These are phyloP conservation scores for Nycticebus coucang DNA, from an alignment of 2,113 vertebrate genomes.

Conservation along the genomic window DNA sequence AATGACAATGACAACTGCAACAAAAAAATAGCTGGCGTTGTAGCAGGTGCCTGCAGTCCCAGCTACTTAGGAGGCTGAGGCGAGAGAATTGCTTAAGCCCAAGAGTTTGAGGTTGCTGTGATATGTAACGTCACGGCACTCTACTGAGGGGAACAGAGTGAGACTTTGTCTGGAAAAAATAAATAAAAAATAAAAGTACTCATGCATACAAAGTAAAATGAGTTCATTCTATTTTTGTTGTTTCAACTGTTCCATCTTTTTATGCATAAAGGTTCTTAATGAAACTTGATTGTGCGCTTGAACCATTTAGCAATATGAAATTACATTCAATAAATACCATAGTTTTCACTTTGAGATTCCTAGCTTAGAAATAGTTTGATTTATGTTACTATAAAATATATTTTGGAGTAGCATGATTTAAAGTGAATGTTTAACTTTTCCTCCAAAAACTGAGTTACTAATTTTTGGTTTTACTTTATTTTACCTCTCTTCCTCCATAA, in stretches of 20 bases:
- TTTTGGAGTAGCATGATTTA: constrained; percentile 48
- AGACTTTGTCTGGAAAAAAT: too few relatives aligned
- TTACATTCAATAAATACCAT: not conserved
- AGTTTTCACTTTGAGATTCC: not conserved
- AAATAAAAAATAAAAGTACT: not conserved
- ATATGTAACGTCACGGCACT: too few relatives aligned
- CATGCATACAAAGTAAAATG: not conserved
- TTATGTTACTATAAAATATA: constrained; percentile 36
- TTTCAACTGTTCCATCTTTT: not conserved
- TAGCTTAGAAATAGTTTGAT: constrained; percentile 30
- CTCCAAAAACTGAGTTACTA: not conserved
- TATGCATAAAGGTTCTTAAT: not conserved
- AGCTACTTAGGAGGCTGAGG: too few relatives aligned
- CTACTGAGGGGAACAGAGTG: too few relatives aligned
- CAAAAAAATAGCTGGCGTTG: too few relatives aligned
- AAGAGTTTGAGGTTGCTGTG: too few relatives aligned
- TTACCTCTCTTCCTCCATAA: constrained; percentile 88
- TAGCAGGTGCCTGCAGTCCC: too few relatives aligned
- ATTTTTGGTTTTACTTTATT: constrained; percentile 2
- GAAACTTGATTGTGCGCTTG: not conserved
- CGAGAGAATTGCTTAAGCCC: too few relatives aligned
- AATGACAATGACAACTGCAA: too few relatives aligned
- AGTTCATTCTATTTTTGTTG: not conserved
- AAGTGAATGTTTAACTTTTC: constrained; percentile 39
- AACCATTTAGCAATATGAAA: constrained; percentile 19